These are phyloP conservation scores for Copidosoma floridanum DNA, from an alignment of 1,140 invertebrate genomes.

Conservation along the genomic window DNA sequence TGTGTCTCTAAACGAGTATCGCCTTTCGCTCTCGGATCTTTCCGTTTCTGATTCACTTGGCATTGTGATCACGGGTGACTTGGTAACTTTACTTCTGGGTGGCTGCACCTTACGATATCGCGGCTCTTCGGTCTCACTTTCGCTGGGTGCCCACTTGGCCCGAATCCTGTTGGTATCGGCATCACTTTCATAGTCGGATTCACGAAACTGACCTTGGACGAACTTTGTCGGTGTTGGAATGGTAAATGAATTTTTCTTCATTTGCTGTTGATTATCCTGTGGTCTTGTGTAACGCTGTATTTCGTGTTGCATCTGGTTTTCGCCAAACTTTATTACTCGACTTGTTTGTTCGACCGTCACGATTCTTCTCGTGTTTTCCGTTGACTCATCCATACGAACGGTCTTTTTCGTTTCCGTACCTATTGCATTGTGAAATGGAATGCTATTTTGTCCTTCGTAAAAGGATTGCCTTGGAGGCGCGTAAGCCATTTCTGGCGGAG, in stretches of 20 bases:
- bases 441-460: conserved; percentile 58
- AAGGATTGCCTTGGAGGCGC: conserved; percentile 56
- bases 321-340: conserved; percentile 66
- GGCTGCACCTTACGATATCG: conserved; percentile 63
- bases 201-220: conserved; percentile 64
- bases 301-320: conserved; percentile 37
- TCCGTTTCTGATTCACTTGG: conserved; percentile 51
- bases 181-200: conserved; percentile 73
- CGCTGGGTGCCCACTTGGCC: conserved; percentile 63
- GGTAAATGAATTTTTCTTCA: conserved; percentile 50
- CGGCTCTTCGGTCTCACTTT: conserved; percentile 60
- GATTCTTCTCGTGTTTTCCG: conserved; percentile 63
- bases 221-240: conserved; percentile 67
- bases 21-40: conserved; percentile 44
- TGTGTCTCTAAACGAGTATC: conserved; percentile 42
- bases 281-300: conserved; percentile 31
- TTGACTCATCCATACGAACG: conserved; percentile 68
- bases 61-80: conserved; percentile 41
- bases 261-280: conserved; percentile 35
- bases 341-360: conserved; percentile 70
- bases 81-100: conserved; percentile 45
- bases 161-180: conserved; percentile 61
- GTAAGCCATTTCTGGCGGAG: conserved; percentile 62
- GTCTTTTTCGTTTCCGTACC: conserved; percentile 68
- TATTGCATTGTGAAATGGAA: conserved; percentile 59